Conservation (phyloP, 1,140 invertebrate genomes). For the Ceratosolen solmsi region DNA sequence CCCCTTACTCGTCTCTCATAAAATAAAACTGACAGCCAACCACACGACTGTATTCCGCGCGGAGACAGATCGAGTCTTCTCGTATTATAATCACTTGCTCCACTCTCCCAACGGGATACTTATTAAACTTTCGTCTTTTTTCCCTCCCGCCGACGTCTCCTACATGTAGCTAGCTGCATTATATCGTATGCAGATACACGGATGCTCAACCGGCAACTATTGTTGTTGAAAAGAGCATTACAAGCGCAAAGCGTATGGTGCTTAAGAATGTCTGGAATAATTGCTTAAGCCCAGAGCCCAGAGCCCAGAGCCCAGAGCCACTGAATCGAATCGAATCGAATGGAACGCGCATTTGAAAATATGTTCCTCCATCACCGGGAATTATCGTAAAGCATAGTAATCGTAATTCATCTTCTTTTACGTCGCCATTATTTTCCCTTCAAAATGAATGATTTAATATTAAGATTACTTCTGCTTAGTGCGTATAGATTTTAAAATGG, state of each 20-base stretch:
- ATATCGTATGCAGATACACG: neutral
- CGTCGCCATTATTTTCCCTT: neutral
- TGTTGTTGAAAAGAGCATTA: neutral
- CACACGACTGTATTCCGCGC: neutral
- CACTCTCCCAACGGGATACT: conserved; percentile 5
- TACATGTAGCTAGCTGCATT: neutral
- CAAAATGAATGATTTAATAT: neutral
- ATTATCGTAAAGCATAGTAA: neutral
- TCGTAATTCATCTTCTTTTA: neutral
- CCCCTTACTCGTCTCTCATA: neutral
- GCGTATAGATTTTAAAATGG: no score
- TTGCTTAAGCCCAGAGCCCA: neutral
- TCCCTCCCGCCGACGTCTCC: neutral
- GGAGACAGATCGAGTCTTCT: conserved; percentile 29
- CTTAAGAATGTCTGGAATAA: neutral
- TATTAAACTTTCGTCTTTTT: conserved; percentile 28
- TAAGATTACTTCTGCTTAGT: no score
- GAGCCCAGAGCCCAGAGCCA: no score
- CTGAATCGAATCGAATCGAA: neutral
- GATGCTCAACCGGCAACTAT: neutral
- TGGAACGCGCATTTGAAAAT: neutral
- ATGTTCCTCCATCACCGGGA: neutral
- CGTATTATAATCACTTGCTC: conserved; percentile 34
- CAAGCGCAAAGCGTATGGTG: neutral
- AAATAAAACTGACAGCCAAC: conserved; percentile 38